Conservation (phyloP, 2,113 vertebrate genomes). For the Tamias sibiricus region DNA sequence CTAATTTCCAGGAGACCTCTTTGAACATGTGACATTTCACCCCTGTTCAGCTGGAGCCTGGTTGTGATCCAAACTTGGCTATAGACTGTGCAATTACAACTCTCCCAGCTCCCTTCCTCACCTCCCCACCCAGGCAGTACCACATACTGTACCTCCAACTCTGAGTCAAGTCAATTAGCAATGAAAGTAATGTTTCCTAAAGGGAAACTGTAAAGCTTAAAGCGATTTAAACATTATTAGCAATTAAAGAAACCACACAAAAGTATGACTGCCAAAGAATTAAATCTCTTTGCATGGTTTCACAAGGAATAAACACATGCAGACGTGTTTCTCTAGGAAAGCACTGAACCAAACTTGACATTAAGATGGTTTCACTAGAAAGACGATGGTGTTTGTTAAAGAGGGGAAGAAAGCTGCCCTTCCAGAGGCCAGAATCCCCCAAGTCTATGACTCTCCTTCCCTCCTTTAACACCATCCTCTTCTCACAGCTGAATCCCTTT, state of each 20-base stretch:
- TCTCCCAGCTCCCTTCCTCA: not conserved
- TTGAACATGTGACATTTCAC: slow-evolving; percentile 44
- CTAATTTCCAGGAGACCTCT: slow-evolving; percentile 18
- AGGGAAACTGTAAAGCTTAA: slow-evolving; percentile 85
- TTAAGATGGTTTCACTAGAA: slow-evolving; percentile 58
- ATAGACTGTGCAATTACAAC: not conserved
- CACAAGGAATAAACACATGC: slow-evolving; percentile 80
- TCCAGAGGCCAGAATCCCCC: not conserved
- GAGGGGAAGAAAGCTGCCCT: slow-evolving; percentile 17
- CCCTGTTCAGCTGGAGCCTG: slow-evolving; percentile 8
- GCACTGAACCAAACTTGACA: slow-evolving; percentile 80
- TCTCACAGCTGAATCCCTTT: slow-evolving; percentile 26
- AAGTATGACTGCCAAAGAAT: slow-evolving; percentile 84
- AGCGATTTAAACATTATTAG: slow-evolving; percentile 86
- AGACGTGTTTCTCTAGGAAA: slow-evolving; percentile 81
- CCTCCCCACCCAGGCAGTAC: slow-evolving; percentile 61
- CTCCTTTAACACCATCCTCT: not conserved
- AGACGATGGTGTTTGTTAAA: slow-evolving; percentile 56
- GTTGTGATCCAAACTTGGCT: slow-evolving; percentile 12
- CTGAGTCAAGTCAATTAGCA: slow-evolving; percentile 83
- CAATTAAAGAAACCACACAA: slow-evolving; percentile 86
- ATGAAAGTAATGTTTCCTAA: slow-evolving; percentile 84
- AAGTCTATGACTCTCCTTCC: not conserved
- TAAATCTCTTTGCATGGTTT: slow-evolving; percentile 82
- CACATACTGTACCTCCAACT: slow-evolving; percentile 70